Evolutionary conservation across 1,140 invertebrate genomes (phyloP).

Genomic region (Forficula auricularia): DNA sequence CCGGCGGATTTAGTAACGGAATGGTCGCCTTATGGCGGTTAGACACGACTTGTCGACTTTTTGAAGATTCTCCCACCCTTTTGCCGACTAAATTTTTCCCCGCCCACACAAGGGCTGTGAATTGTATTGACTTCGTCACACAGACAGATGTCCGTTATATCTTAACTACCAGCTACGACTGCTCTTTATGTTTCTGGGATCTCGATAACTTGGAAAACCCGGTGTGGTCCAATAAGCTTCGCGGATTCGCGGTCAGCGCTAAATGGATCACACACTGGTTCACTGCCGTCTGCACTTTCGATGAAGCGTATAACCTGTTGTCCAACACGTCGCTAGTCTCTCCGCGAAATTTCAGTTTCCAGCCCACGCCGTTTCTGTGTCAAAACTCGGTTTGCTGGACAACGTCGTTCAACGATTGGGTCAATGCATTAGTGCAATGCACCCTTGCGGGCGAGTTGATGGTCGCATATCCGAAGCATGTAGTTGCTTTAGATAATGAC

Average conservation of each 20-base stretch:
- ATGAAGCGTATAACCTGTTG: constrained; percentile 9
- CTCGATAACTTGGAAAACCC: constrained; percentile 24
- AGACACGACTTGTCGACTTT: constrained; percentile 29
- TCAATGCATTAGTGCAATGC: constrained; percentile 27
- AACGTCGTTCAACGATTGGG: constrained; percentile 16
- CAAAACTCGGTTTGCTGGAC: too few species aligned
- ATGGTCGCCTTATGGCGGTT: constrained; percentile 40
- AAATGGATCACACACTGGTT: constrained; percentile 28
- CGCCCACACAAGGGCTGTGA: constrained; percentile 27
- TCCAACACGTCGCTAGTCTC: too few species aligned
- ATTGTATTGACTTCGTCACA: constrained; percentile 25
- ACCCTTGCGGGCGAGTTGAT: constrained; percentile 27
- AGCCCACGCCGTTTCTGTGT: too few species aligned
- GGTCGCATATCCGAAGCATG: constrained; percentile 24
- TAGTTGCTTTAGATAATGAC: constrained; percentile 23
- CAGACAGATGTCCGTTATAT: constrained; percentile 24
- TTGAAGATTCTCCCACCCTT: constrained; percentile 18
- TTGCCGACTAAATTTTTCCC: constrained; percentile 26
- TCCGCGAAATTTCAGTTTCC: too few species aligned
- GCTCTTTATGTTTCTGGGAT: constrained; percentile 32
- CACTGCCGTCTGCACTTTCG: constrained; percentile 14
- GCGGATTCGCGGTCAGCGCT: constrained; percentile 23
- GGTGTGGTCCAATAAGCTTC: constrained; percentile 18
- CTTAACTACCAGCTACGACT: constrained; percentile 27
- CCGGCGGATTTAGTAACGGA: constrained; percentile 45